Evolutionary conservation across 37 sponge, comb jelly and placozoan species (phyloP), one percentile per base, ranked within the genome.

Genomic region (Eunapius fragilis): DNA sequence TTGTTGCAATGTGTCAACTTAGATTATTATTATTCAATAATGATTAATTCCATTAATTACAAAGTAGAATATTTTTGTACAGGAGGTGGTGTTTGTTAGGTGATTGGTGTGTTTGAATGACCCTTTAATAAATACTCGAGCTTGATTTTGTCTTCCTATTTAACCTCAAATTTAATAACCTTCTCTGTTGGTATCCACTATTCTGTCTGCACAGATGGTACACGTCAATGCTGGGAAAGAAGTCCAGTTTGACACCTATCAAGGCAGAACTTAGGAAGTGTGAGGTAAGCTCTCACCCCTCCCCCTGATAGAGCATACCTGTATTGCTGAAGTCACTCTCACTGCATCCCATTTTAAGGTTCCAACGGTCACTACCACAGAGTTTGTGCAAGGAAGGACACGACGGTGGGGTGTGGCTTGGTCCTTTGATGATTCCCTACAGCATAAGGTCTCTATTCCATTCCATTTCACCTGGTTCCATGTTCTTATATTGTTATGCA

Each of bases 171-270:
- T n/a, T n/a, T n/a, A n/a, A n/a, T n/a, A n/a, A n/a, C n/a, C n/a
- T n/a, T n/a, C n/a, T n/a, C n/a, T n/a, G n/a, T n/a, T n/a, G n/a
- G n/a, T n/a, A n/a, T n/a, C n/a, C n/a, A n/a, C n/a, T n/a, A n/a
- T n/a, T n/a, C n/a, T n/a, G n/a, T n/a, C n/a, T n/a, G n/a, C n/a
- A 34, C 58, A 92, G 90, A 38, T 98, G 99, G 96, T 98, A 95
- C 83, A 95, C 97, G 12, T 85, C 97, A 22, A 94, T 98, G 97
- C 70, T 98, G 79, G 99, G 99, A 25, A 96, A 91, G 94, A 98
- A 98, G 88, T 30, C 91, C 2, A 93, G 90, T 75, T 23, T 95
- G 69, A 91, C 89, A 48, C 36, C 31, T 25, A 7, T 97, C 3
- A 14, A 49, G 25, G 82, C 76, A 19, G 77, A 71, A 30, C 74